Conservation (phyloP, 2,113 vertebrate genomes). For the Typhlomys cinereus region DNA sequence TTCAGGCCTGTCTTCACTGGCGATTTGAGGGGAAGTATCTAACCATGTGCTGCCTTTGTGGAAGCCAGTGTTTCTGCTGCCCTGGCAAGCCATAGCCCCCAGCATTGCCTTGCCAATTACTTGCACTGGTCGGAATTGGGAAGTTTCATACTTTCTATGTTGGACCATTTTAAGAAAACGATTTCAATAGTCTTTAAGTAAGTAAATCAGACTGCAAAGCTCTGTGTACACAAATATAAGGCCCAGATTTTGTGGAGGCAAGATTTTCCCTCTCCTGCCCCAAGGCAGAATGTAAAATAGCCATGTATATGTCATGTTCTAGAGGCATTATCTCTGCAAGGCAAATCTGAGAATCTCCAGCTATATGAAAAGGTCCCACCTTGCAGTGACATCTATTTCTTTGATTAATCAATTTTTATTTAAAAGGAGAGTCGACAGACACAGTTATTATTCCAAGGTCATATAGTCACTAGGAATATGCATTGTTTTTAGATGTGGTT, state of each 20-base stretch:
- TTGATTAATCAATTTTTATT: neutral
- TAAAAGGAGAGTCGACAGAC: neutral
- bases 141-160: neutral
- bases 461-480: too few species aligned
- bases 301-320: neutral
- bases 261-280: neutral
- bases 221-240: neutral
- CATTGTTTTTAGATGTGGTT: neutral
- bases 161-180: neutral
- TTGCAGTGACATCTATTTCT: neutral
- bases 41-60: neutral
- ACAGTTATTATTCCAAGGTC: neutral
- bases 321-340: neutral
- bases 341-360: neutral
- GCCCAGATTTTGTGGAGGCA: neutral
- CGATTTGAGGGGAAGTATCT: neutral
- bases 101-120: neutral
- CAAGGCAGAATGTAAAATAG: neutral
- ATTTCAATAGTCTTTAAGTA: neutral
- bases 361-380: neutral
- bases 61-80: neutral
- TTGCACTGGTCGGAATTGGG: neutral
- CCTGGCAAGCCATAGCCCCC: neutral
- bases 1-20: neutral
- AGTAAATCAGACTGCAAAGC: neutral